Conservation (phyloP, 1,140 invertebrate species). For the Capitella teleta region DNA sequence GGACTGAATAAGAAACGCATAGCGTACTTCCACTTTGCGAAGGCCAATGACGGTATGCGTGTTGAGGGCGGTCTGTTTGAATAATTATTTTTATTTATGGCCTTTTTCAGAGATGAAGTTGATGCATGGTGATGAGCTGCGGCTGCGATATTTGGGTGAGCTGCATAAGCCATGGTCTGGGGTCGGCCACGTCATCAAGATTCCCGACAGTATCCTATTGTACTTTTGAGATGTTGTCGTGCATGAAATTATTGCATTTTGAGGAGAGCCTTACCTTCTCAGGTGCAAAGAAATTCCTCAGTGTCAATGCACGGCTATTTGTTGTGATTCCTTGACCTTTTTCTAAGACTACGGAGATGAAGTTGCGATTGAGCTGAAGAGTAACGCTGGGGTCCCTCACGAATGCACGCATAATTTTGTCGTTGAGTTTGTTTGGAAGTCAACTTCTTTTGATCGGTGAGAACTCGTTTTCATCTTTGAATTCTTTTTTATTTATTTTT, state of each 20-base stretch:
- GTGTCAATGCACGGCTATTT: neutral
- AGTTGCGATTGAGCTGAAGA: constrained; percentile 92
- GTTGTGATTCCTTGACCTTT: neutral
- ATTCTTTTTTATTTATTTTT: neutral
- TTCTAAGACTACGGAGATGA: constrained; percentile 84
- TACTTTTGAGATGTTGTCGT: no score
- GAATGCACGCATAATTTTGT: constrained; percentile 92
- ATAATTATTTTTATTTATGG: constrained; percentile 9
- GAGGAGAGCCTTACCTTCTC: neutral
- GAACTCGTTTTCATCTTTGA: no score
- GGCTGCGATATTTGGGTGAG: constrained; percentile 86
- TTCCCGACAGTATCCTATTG: constrained; percentile 80
- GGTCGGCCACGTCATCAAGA: constrained; percentile 92
- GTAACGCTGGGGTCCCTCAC: constrained; percentile 73
- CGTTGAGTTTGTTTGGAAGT: constrained; percentile 99
- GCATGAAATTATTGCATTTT: neutral
- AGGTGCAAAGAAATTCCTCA: neutral
- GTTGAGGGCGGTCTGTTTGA: neutral
- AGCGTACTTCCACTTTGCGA: constrained; percentile 90
- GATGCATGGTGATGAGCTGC: constrained; percentile 98
- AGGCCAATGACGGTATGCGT: constrained; percentile 68
- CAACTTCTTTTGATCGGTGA: constrained; percentile 92
- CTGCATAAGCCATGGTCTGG: constrained; percentile 81
- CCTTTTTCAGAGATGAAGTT: constrained; percentile 73
- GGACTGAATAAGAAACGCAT: constrained; percentile 97